phyloP scores from a whole-genome alignment of 2,797 vertebrate genomes.

The Fringilla coelebs region DNA sequence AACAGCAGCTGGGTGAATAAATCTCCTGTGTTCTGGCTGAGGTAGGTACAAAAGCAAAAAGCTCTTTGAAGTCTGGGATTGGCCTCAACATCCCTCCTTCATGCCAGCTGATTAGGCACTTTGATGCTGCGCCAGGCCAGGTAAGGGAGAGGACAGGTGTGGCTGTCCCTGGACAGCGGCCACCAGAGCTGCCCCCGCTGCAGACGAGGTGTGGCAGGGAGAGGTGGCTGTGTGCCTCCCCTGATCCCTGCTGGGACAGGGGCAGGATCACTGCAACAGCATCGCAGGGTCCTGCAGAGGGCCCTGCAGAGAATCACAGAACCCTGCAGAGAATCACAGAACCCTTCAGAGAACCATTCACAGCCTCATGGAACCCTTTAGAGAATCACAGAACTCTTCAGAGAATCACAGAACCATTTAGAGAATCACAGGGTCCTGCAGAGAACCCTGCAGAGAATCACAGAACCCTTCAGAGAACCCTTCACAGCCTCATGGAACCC shows the following conservation, averaged over 20 bases:
- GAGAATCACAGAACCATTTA: not conserved
- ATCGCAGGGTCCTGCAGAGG: too few relatives aligned
- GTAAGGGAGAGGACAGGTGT: not conserved
- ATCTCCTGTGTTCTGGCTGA: not conserved
- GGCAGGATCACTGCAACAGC: accelerated
- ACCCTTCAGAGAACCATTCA: not conserved
- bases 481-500: too few relatives aligned
- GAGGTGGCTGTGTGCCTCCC: not conserved
- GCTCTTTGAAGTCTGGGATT: slow-evolving; percentile 28
- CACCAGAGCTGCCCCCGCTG: not conserved
- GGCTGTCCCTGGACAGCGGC: slow-evolving; percentile 8
- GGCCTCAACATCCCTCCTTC: not conserved
- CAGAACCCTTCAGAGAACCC: not conserved
- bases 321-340: too few relatives aligned
- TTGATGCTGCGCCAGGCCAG: slow-evolving; percentile 33
- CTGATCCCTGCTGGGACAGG: accelerated
- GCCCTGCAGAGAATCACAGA: not conserved
- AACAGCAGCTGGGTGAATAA: not conserved
- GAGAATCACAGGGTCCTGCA: not conserved
- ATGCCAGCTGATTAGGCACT: not conserved
- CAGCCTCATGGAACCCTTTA: not conserved
- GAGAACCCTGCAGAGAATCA: too few relatives aligned
- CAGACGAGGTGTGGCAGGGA: not conserved
- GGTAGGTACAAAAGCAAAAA: slow-evolving; percentile 4
- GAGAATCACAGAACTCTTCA: not conserved